phyloP scores from a whole-genome alignment of 2,888 invertebrate genomes.

The Mesorhabditis spiculigera region DNA sequence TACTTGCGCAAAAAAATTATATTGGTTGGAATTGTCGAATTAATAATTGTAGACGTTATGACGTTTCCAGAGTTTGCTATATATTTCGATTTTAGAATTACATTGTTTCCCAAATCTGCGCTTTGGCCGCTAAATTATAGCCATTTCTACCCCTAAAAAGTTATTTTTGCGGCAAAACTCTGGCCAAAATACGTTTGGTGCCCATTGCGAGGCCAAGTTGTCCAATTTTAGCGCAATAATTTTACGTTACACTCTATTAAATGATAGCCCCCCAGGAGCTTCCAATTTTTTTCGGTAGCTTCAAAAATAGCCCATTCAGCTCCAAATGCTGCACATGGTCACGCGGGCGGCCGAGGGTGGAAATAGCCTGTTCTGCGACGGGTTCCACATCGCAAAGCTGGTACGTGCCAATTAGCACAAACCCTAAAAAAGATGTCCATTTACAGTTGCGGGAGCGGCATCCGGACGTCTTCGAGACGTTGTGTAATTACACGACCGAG shows the following conservation, averaged over 20 bases:
- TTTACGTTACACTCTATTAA: not conserved
- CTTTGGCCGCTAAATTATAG: too few species aligned
- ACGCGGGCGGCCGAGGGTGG: constrained; percentile 66
- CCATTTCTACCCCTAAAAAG: too few species aligned
- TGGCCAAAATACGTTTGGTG: too few species aligned
- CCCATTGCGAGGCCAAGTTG: not conserved
- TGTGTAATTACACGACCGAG: constrained; percentile 69
- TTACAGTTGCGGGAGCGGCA: constrained; percentile 65
- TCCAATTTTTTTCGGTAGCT: not conserved
- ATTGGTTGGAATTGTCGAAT: not conserved
- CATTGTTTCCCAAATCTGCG: not conserved
- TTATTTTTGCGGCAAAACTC: too few species aligned
- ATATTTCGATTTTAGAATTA: too few species aligned
- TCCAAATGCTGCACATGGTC: constrained; percentile 73
- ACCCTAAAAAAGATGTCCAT: not conserved
- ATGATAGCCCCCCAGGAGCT: not conserved
- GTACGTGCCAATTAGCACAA: constrained; percentile 8
- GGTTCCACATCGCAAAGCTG: constrained; percentile 67
- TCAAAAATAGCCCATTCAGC: constrained; percentile 49
- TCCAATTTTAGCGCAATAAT: too few species aligned
- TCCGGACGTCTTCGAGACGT: constrained; percentile 66
- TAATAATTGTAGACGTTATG: not conserved
- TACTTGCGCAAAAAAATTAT: not conserved
- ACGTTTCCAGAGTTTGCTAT: too few species aligned
- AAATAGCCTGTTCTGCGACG: constrained; percentile 71